Evolutionary conservation across 2,113 vertebrate genomes (phyloP).

Genomic region (Zosterops borbonicus): DNA sequence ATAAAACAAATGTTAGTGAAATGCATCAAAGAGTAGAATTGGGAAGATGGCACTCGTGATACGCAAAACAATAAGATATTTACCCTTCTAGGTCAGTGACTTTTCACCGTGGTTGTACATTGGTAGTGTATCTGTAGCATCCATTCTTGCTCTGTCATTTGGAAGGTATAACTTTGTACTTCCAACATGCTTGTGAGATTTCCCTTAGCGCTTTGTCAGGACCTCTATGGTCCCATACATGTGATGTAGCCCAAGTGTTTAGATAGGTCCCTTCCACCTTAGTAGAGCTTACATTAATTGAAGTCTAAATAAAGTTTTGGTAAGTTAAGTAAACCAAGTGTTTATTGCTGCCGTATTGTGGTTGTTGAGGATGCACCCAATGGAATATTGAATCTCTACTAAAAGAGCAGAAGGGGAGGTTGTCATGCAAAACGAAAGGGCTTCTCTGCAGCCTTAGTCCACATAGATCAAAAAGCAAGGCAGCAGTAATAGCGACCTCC

Average conservation of each 20-base stretch:
- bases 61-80: neutral
- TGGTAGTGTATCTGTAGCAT: neutral
- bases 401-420: neutral
- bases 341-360: neutral
- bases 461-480: neutral
- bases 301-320: neutral
- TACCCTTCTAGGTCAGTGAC: neutral
- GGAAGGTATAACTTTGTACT: neutral
- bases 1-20: neutral
- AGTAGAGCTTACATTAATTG: neutral
- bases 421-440: neutral
- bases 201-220: accelerated
- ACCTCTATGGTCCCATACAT: accelerated
- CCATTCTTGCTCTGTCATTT: neutral
- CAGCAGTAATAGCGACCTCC: neutral
- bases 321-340: neutral
- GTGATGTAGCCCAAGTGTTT: neutral
- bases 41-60: neutral
- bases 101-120: accelerated
- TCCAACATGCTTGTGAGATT: accelerated
- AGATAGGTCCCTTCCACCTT: neutral
- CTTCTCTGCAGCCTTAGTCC: neutral
- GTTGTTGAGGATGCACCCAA: neutral
- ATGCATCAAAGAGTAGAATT: neutral
- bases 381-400: neutral